Conservation (phyloP, 2,888 invertebrate species). For the Pheosia tremula region DNA sequence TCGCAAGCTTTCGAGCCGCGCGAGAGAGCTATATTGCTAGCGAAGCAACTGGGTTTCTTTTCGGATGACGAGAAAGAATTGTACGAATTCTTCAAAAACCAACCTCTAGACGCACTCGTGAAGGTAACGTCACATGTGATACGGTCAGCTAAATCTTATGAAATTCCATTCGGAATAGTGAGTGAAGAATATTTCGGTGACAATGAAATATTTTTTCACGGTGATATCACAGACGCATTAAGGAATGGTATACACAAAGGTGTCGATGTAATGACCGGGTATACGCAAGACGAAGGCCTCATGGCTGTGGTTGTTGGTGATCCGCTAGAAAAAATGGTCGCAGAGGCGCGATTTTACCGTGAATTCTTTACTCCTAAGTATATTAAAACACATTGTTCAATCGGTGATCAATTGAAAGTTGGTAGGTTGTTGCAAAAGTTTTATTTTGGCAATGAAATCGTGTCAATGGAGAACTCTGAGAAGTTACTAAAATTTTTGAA, state of each 20-base stretch:
- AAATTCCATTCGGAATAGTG: constrained; percentile 44
- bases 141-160: constrained; percentile 35
- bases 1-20: constrained; percentile 73
- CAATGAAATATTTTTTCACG: constrained; percentile 57
- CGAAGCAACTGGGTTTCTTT: constrained; percentile 53
- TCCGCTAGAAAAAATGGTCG: constrained; percentile 33
- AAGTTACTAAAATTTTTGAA: constrained; percentile 39
- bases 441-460: constrained; percentile 46
- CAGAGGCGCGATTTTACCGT: constrained; percentile 44
- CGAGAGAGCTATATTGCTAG: constrained; percentile 65
- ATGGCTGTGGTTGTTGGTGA: constrained; percentile 29
- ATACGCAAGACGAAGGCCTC: constrained; percentile 88
- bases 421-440: constrained; percentile 51
- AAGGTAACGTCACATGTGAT: constrained; percentile 36
- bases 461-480: constrained; percentile 41
- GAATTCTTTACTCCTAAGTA: constrained; percentile 55
- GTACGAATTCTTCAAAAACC: constrained; percentile 55
- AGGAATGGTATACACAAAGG: constrained; percentile 72
- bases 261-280: constrained; percentile 88
- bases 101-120: constrained; percentile 50
- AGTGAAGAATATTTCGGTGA: constrained; percentile 56
- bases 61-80: constrained; percentile 59
- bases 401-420: constrained; percentile 49
- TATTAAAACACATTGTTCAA: constrained; percentile 42
- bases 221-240: constrained; percentile 56